phyloP scores from a whole-genome alignment of 2,797 vertebrate genomes.

The Tragelaphus oryx region DNA sequence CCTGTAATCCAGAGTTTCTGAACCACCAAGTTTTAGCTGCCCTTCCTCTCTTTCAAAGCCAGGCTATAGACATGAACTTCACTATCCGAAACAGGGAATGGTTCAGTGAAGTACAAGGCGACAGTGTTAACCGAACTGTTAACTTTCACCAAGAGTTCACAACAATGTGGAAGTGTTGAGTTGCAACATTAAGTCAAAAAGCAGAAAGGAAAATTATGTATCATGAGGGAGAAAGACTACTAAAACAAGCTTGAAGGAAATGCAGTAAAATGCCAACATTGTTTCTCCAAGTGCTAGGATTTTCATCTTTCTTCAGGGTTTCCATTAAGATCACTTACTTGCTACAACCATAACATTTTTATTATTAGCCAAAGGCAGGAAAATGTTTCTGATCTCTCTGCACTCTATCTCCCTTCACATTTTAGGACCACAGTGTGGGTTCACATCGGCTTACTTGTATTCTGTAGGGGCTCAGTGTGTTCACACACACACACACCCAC shows the following conservation, averaged over 20 bases:
- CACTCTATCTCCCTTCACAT: not conserved
- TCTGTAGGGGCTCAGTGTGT: not conserved
- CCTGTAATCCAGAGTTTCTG: not conserved
- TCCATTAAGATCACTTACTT: not conserved
- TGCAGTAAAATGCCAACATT: not conserved
- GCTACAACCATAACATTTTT: not conserved
- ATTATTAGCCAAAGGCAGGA: not conserved
- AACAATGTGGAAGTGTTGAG: not conserved
- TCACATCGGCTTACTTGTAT: not conserved
- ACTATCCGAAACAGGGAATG: not conserved
- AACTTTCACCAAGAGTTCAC: not conserved
- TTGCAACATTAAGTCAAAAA: conserved; percentile 1
- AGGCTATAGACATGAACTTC: not conserved
- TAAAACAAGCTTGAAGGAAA: not conserved
- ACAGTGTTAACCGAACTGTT: not conserved
- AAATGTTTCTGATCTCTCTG: not conserved
- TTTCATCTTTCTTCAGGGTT: not conserved
- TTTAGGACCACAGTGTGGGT: not conserved
- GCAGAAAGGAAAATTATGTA: not conserved
- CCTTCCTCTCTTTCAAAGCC: not conserved
- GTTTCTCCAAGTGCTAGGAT: not conserved
- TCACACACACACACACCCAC: not conserved
- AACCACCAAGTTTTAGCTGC: not conserved
- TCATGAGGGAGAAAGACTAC: not conserved
- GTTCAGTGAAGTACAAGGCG: not conserved